Conservation (phyloP, 2,888 invertebrate species). For the Epinotia brunnichana region DNA sequence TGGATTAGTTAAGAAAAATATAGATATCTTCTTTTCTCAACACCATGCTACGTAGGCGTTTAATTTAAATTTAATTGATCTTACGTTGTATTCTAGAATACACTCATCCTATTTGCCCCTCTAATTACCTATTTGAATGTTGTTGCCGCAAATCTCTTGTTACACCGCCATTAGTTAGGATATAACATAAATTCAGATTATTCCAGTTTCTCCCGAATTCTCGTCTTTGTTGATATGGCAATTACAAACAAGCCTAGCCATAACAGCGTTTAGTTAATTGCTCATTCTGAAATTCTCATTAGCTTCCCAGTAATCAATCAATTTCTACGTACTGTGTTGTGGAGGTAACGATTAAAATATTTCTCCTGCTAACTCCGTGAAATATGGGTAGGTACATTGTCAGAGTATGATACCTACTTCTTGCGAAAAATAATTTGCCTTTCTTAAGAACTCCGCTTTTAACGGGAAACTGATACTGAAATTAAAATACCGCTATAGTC, state of each 20-base stretch:
- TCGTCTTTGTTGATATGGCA: constrained; percentile 55
- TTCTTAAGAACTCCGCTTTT: not conserved
- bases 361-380: not conserved
- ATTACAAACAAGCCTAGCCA: constrained; percentile 57
- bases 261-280: constrained; percentile 56
- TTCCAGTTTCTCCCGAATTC: constrained; percentile 17
- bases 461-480: not conserved
- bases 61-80: not conserved
- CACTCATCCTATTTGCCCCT: not conserved
- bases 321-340: constrained; percentile 47
- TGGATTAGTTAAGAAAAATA: no score
- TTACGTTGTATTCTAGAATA: not conserved
- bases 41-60: not conserved
- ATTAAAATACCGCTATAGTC: not conserved
- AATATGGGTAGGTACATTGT: not conserved
- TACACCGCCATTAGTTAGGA: constrained; percentile 21
- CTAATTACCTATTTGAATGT: constrained; percentile 26
- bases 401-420: not conserved
- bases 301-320: constrained; percentile 60
- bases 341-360: constrained; percentile 27
- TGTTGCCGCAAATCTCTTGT: constrained; percentile 32
- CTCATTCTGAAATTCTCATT: constrained; percentile 60
- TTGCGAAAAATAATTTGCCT: not conserved
- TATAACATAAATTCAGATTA: constrained; percentile 33
- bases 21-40: not conserved